Evolutionary conservation across 2,888 invertebrate species (phyloP), one percentile per base, ranked within the genome.

Genomic region (Ornithoptera priamus): DNA sequence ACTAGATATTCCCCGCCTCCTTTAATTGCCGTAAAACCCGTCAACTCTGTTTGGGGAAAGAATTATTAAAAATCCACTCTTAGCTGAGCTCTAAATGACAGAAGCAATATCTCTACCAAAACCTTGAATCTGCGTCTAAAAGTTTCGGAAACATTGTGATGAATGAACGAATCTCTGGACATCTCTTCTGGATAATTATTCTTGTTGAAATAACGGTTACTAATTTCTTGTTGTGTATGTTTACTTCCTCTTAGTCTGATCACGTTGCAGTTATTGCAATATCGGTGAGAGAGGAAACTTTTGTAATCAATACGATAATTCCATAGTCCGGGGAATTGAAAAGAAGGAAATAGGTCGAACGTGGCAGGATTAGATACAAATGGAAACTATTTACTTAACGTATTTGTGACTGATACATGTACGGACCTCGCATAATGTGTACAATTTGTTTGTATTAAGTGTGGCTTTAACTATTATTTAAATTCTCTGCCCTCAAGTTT

Each of bases 251-350:
- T 8, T 20, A 65, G 30, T 66, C 59, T 46, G 66, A 50, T 66
- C 66, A 66, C 66, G 66, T 66, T 18, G 24, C 17, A 65, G 12
- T 66, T 66, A 66, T 60, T 60, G 66, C 60, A 66, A 60, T 60
- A 60, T 65, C 22, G 65, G 20, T 30, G 18, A 42, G 5, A 20
- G 30, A 59, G 42, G 8, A 66, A 66, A 66, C 46, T 66, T 66
- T 66, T 46, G 46, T 60, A 66, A 58, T 59, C 42, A 59, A 46
- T 22, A 58, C 59, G 65, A 46, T 59, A 42, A 50, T 62, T 50
- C 62, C 50, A 30, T 30, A 36, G 36, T 17, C 50, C 18, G 50
- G 66, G 50, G 60, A 36, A 60, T 60, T 30, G 50, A 60, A 60
- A 66, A 46, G 46, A 66, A 60, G 66, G n/a, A 66, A 66, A 50